Conservation (phyloP, 1,140 invertebrate genomes). For the Trichonephila clavata region DNA sequence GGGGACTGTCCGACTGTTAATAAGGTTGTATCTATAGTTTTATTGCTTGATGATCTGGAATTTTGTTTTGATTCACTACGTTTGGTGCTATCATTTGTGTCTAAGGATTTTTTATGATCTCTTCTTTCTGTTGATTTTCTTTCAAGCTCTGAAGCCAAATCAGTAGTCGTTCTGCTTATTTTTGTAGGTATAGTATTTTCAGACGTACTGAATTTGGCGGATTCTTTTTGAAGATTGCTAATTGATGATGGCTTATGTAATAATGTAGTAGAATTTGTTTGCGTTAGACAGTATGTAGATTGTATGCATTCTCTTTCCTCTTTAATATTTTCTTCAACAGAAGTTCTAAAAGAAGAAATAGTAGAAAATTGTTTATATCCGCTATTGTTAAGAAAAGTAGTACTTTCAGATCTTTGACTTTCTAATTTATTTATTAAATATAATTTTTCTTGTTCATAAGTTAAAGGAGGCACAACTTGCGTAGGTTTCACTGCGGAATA, state of each 20-base stretch:
- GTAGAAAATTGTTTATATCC: conserved; percentile 51
- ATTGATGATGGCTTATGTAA: conserved; percentile 57
- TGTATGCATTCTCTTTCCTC: background rate
- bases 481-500: conserved; percentile 70
- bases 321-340: background rate
- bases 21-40: conserved; percentile 49
- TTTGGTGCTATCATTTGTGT: conserved; percentile 33
- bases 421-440: conserved; percentile 65
- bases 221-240: conserved; percentile 55
- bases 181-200: conserved; percentile 50
- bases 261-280: conserved; percentile 34
- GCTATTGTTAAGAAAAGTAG: background rate
- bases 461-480: conserved; percentile 72
- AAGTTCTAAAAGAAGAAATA: conserved; percentile 5
- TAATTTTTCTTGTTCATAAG: conserved; percentile 67
- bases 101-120: conserved; percentile 62
- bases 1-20: conserved; percentile 68
- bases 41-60: conserved; percentile 36
- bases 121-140: conserved; percentile 33
- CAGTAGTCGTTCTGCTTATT: conserved; percentile 7
- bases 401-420: conserved; percentile 53
- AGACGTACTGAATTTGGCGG: conserved; percentile 50
- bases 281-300: background rate
- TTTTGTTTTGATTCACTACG: conserved; percentile 52
- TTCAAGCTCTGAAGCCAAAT: conserved; percentile 49